Evolutionary conservation across 2,888 invertebrate species (phyloP).

Genomic region (Macrophya annulata): DNA sequence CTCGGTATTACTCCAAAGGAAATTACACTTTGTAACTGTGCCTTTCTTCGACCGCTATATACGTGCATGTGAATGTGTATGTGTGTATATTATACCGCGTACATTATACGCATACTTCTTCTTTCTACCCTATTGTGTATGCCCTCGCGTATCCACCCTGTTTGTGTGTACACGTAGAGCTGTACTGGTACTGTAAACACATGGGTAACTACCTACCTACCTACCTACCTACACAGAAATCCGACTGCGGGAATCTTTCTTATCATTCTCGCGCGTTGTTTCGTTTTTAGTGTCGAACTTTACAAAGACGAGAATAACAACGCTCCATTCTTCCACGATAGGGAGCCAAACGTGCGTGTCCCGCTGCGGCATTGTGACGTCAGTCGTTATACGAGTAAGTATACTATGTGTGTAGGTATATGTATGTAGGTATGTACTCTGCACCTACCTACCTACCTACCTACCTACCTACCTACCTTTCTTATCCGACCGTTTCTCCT

Average conservation of each 20-base stretch:
- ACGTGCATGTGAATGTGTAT: not conserved
- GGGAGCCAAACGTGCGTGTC: constrained; percentile 47
- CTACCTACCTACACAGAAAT: too few relatives aligned
- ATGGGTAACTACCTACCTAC: too few relatives aligned
- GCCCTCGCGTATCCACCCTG: not conserved
- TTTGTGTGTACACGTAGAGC: not conserved
- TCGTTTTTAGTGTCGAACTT: constrained; percentile 50
- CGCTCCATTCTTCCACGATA: constrained; percentile 14
- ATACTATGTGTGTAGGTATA: not conserved
- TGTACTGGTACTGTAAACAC: not conserved
- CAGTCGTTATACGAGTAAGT: constrained; percentile 31
- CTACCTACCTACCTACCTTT: constrained; percentile 15
- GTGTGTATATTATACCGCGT: not conserved
- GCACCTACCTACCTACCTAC: constrained; percentile 24
- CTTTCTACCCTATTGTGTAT: not conserved
- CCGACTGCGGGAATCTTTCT: constrained; percentile 46
- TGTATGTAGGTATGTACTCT: not conserved
- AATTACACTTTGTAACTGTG: constrained; percentile 50
- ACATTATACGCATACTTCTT: constrained; percentile 3
- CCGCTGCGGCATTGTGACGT: constrained; percentile 51
- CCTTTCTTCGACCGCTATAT: not conserved
- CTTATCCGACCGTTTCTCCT: constrained; percentile 47
- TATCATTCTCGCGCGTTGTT: constrained; percentile 45
- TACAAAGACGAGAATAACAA: constrained; percentile 36
- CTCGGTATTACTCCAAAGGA: constrained; percentile 48